Percentiles rank a stretch among this genome's conserved stretches.
Evolutionary conservation across 2,888 invertebrate species (phyloP).

Genomic region (Tetrapedia diversipes): DNA sequence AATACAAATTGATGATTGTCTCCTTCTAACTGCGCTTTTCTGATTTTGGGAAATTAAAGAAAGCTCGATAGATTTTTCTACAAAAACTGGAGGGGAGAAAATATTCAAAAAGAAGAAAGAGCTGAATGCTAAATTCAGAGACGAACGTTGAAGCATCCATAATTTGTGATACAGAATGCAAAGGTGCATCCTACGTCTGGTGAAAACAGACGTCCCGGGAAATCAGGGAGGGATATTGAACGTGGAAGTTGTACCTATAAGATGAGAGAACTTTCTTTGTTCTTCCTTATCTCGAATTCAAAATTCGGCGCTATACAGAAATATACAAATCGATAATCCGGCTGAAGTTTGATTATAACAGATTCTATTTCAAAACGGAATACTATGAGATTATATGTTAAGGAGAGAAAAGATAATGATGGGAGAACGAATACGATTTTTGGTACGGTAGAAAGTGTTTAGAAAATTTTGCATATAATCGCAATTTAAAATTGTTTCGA

Average conservation of each 20-base stretch:
- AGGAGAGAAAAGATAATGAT: neutral
- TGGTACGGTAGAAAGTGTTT: too few relatives aligned
- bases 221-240: neutral
- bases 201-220: neutral
- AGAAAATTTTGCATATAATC: too few relatives aligned
- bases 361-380: neutral
- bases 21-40: too few relatives aligned
- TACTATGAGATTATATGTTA: neutral
- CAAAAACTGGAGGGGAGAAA: too few relatives aligned
- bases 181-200: neutral
- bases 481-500: too few relatives aligned
- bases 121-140: too few relatives aligned
- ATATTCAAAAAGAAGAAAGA: too few relatives aligned
- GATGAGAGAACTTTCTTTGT: neutral
- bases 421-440: too few relatives aligned
- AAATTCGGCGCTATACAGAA: too few relatives aligned
- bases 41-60: neutral
- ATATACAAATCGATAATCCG: neutral
- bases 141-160: neutral
- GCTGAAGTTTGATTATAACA: neutral
- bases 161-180: neutral
- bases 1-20: too few relatives aligned
- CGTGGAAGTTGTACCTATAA: neutral
- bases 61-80: too few relatives aligned
- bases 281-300: conserved; percentile 12